Evolutionary conservation across 2,888 invertebrate genomes (phyloP).

Genomic region (Eretmocerus hayati): DNA sequence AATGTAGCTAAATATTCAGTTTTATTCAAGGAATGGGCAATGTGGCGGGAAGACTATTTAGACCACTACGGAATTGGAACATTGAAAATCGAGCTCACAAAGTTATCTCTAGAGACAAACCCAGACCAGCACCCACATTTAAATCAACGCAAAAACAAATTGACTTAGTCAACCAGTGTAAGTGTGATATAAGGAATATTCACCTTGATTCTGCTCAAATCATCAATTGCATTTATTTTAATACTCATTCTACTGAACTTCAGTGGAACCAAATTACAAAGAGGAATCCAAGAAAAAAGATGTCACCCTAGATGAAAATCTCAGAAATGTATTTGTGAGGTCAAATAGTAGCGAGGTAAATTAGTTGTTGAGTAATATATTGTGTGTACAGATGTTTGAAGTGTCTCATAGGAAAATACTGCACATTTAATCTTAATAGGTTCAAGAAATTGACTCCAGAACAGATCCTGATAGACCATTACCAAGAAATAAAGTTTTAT

Average conservation of each 20-base stretch:
- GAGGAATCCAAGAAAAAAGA: conserved; percentile 60
- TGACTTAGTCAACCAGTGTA: conserved; percentile 55
- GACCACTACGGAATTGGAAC: conserved; percentile 63
- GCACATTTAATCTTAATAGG: conserved; percentile 18
- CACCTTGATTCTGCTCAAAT: not conserved
- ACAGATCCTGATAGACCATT: conserved; percentile 50
- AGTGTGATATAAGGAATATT: conserved; percentile 8
- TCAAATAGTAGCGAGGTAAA: conserved; percentile 51
- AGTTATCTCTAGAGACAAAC: conserved; percentile 60
- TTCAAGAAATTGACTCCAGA: conserved; percentile 39
- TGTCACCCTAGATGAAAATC: conserved; percentile 53
- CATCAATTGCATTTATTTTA: not conserved
- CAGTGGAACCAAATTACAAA: conserved; percentile 57
- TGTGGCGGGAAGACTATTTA: conserved; percentile 53
- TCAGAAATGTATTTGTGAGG: conserved; percentile 69
- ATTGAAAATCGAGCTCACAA: conserved; percentile 70
- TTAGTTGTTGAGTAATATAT: not conserved
- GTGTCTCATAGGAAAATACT: not conserved
- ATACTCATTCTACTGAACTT: not conserved
- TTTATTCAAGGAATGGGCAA: conserved; percentile 67
- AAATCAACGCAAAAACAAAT: conserved; percentile 57
- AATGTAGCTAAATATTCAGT: not conserved
- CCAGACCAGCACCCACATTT: conserved; percentile 62
- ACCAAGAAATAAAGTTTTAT: conserved; percentile 52
- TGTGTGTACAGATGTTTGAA: not conserved